Evolutionary conservation across 2,797 vertebrate species (phyloP).

Genomic region (Acestrorhynchus altus): DNA sequence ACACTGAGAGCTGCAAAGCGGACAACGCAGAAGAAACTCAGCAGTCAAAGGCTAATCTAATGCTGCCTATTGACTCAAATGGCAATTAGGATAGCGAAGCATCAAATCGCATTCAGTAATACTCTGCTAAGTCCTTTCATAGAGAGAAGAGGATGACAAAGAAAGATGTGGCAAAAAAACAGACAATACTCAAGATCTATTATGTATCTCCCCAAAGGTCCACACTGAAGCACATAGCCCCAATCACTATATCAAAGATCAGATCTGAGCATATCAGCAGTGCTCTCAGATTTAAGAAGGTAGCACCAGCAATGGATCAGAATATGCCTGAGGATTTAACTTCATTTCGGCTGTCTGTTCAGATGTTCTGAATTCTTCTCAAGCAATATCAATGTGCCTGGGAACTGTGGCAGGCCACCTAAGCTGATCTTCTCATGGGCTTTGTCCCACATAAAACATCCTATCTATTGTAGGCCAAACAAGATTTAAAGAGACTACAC

Average conservation of each 20-base stretch:
- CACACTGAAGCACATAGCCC: neutral
- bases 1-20: constrained; percentile 20
- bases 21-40: constrained; percentile 36
- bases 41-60: constrained; percentile 42
- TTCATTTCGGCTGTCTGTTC: neutral
- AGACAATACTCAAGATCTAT: neutral
- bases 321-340: neutral
- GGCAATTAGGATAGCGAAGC: constrained; percentile 52
- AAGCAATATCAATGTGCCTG: neutral
- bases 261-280: neutral
- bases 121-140: constrained; percentile 41
- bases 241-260: neutral
- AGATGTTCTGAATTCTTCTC: neutral
- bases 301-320: neutral
- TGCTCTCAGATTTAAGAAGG: neutral
- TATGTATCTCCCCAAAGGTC: neutral
- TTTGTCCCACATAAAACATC: constrained; percentile 7
- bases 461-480: neutral
- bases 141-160: constrained; percentile 12
- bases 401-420: too few species aligned
- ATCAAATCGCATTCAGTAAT: constrained; percentile 51
- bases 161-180: constrained; percentile 30
- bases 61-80: constrained; percentile 53
- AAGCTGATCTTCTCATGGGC: neutral
- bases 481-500: neutral